Base-by-base conservation (phyloP, 2,113 vertebrate genomes). In the Dipodomys spectabilis region DNA sequence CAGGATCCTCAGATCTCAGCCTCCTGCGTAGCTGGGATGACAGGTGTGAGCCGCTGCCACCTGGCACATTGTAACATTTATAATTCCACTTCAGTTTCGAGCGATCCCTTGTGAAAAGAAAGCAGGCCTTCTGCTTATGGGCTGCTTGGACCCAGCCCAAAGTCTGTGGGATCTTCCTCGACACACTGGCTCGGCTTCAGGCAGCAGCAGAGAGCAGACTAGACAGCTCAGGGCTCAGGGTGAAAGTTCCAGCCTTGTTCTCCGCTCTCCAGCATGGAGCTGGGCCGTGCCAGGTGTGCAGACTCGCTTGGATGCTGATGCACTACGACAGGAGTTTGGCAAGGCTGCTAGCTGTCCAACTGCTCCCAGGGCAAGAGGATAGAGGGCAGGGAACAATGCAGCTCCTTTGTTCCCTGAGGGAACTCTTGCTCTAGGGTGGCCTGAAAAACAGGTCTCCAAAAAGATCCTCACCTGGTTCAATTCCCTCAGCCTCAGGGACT, bases 161-260 rank as follows among this genome's bases (percentile, higher is more conserved):
- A 89, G 78, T 69, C 89, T 69, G 67, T 81, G 77, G 83, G 45
- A 83, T 87, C 84, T 69, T 95, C 83, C 93, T 65, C 89, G 65
- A 45, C 68, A 53, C 60, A 32, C 73, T 83, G 86, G 92, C 94
- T 93, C 86, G 27, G 77, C 64, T 91, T 91, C 83, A 94, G 94
- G 60, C 91, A 94, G 45, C 73, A 91, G 69, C 84, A 86, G 75
- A 69, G 64, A 91, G 72, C 86, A 89, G 69, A 85, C 75, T 27
- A 68, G 86, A 30, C 57, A 84, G 74, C 73, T 92, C 27, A 12
- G 79, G 27, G 91, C 35, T 67, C 2, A 44, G 49, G 67, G 45
- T 91, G 83, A 73, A 71, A 65, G 89, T 11, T n/a, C 25, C 77
- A 92, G 78, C 30, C 62, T 71, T 57, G 10, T 32, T 39, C 67